Conservation (phyloP, 2,797 vertebrate species). For the Erethizon dorsatum region DNA sequence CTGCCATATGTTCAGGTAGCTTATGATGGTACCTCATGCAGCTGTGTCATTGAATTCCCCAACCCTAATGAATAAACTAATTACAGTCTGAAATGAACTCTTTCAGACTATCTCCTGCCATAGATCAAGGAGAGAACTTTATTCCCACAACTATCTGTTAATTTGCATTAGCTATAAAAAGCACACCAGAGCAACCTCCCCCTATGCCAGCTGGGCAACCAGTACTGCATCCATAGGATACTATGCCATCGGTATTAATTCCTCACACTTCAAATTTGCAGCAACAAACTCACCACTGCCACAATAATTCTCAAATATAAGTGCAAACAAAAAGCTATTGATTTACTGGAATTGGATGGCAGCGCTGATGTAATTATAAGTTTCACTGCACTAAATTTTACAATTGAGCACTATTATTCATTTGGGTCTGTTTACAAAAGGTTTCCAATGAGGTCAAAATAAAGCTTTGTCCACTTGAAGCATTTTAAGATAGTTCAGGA, state of each 20-base stretch:
- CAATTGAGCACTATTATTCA: constrained; percentile 49
- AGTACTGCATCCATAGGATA: background rate
- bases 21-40: constrained; percentile 73
- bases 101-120: constrained; percentile 69
- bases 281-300: background rate
- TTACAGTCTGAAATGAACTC: constrained; percentile 82
- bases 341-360: background rate
- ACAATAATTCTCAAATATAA: background rate
- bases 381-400: constrained; percentile 54
- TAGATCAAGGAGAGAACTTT: constrained; percentile 78
- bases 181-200: constrained; percentile 2
- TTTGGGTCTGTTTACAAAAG: constrained; percentile 60
- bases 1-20: constrained; percentile 83
- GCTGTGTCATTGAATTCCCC: constrained; percentile 82
- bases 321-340: background rate
- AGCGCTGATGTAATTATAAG: background rate
- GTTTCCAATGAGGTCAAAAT: constrained; percentile 50
- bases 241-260: background rate
- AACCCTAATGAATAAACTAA: constrained; percentile 84
- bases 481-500: constrained; percentile 3
- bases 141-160: constrained; percentile 74
- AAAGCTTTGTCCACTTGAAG: constrained; percentile 53
- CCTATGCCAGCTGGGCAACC: constrained; percentile 25
- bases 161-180: constrained; percentile 76
- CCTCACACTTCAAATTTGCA: background rate